Evolutionary conservation across 2,797 vertebrate species (phyloP).

Genomic region (Ficedula albicollis): DNA sequence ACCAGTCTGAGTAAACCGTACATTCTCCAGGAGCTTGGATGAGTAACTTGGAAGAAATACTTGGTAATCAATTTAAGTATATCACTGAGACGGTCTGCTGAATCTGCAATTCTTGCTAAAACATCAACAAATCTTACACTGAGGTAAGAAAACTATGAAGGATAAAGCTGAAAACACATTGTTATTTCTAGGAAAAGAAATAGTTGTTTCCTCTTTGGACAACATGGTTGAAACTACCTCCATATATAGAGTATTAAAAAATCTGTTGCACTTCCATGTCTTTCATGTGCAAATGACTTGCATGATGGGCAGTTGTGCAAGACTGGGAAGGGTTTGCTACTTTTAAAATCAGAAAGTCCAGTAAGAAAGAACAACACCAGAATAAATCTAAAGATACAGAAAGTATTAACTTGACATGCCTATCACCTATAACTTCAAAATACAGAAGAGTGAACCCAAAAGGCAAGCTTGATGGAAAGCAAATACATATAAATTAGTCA

Average conservation of each 20-base stretch:
- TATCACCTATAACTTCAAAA: background rate
- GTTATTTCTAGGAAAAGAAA: background rate
- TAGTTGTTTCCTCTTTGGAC: background rate
- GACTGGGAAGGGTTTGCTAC: background rate
- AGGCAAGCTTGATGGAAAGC: background rate
- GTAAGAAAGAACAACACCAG: background rate
- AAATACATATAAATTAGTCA: background rate
- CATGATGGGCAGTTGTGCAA: background rate
- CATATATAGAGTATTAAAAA: background rate
- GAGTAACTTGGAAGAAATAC: background rate
- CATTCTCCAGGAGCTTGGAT: background rate
- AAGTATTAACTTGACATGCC: background rate
- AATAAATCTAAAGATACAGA: background rate
- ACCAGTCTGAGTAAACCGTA: background rate
- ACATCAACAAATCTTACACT: background rate
- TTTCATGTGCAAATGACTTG: background rate
- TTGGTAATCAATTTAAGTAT: background rate
- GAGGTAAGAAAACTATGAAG: background rate
- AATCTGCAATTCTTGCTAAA: background rate
- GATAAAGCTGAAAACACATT: background rate
- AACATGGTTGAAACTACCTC: background rate
- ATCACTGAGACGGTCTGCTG: background rate
- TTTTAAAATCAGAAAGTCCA: background rate
- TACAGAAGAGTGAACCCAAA: background rate
- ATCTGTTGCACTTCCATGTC: background rate